These are phyloP conservation scores for Drosophila recens DNA, from an alignment of 2,888 invertebrate species.

Conservation along the genomic window DNA sequence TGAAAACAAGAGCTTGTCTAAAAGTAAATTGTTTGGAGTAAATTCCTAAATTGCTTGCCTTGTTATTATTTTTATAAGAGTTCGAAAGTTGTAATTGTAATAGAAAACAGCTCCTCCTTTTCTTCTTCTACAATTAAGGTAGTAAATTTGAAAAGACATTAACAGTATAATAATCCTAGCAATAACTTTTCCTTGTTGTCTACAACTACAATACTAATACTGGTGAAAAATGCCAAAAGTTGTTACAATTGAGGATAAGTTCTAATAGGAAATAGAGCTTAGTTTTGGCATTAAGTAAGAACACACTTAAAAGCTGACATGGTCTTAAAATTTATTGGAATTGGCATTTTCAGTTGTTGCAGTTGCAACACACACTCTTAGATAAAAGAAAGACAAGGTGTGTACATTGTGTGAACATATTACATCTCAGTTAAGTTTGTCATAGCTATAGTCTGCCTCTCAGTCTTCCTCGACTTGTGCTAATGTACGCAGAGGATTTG, in stretches of 20 bases:
- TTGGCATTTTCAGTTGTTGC: neutral
- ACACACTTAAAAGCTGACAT: slow-evolving; percentile 1
- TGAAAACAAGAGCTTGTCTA: neutral
- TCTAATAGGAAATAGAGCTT: neutral
- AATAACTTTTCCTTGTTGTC: neutral
- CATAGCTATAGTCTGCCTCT: slow-evolving; percentile 3
- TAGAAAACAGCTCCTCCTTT: no score
- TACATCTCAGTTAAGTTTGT: slow-evolving; percentile 18
- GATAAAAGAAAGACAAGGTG: neutral
- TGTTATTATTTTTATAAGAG: no score
- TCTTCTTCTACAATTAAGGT: neutral
- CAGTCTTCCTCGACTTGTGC: neutral
- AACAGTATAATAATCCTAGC: neutral
- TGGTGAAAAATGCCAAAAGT: neutral
- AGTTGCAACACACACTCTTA: neutral
- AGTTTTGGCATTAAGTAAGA: neutral
- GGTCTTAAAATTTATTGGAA: slow-evolving; percentile 1
- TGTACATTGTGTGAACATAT: slow-evolving; percentile 10
- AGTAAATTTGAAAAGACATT: neutral
- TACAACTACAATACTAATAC: no score
- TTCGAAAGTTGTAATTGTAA: no score
- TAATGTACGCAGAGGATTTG: slow-evolving; percentile 19
- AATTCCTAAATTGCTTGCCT: no score
- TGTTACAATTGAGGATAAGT: neutral
- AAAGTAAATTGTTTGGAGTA: neutral